phyloP scores from a whole-genome alignment of 2,797 vertebrate genomes.

The Echeneis naucrates region DNA sequence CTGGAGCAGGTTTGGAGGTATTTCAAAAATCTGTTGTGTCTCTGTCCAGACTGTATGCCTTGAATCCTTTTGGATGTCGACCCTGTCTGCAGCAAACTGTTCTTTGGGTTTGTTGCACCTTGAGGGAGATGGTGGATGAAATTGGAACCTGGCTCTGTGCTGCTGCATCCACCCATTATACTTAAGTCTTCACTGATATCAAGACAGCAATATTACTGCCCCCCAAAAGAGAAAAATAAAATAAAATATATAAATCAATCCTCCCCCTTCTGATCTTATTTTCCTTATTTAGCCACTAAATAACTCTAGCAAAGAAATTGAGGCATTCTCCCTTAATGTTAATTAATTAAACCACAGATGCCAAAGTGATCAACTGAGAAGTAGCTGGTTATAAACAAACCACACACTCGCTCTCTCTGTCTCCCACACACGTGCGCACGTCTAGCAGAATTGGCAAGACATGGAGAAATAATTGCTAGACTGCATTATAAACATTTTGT shows the following conservation, averaged over 20 bases:
- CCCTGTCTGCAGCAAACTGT: constrained; percentile 24
- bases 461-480: constrained; percentile 78
- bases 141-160: constrained; percentile 3
- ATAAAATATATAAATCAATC: too few species aligned
- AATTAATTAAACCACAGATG: constrained; percentile 62
- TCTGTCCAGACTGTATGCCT: constrained; percentile 60
- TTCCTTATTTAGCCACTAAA: constrained; percentile 7
- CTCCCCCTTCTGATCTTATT: constrained; percentile 1
- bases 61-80: constrained; percentile 42
- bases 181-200: constrained; percentile 24
- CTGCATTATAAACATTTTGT: constrained; percentile 81
- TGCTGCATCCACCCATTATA: constrained; percentile 28
- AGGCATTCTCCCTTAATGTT: constrained; percentile 35
- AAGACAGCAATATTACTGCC: constrained; percentile 3
- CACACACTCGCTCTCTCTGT: constrained; percentile 13
- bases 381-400: constrained; percentile 58
- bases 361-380: constrained; percentile 52
- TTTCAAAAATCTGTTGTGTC: constrained; percentile 70
- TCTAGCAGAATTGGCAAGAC: constrained; percentile 69
- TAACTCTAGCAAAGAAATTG: constrained; percentile 33
- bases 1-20: constrained; percentile 77
- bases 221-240: too few species aligned
- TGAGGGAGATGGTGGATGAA: constrained; percentile 25
- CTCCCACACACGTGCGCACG: constrained; percentile 18
- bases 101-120: constrained; percentile 16